Evolutionary conservation across 1,140 invertebrate species (phyloP).

Genomic region (Drosophila serrata): DNA sequence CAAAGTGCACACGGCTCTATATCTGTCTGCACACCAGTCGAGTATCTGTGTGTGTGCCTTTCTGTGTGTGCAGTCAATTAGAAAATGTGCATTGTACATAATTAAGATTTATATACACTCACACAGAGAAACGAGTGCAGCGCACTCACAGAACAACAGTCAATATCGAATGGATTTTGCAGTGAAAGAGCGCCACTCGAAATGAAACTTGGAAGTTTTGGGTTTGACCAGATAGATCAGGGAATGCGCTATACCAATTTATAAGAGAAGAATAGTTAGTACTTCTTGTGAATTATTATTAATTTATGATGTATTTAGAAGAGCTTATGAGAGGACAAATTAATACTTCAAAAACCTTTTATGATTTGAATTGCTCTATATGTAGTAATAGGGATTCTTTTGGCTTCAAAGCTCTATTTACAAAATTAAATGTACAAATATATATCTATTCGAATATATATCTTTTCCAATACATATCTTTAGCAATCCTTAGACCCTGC

Average conservation of each 20-base stretch:
- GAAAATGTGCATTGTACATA: constrained; percentile 82
- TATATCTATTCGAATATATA: not conserved
- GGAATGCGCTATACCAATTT: constrained; percentile 13
- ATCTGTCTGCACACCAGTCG: constrained; percentile 9
- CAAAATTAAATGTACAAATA: not conserved
- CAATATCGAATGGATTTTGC: constrained; percentile 64
- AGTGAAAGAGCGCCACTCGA: constrained; percentile 37
- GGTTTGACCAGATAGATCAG: constrained; percentile 13
- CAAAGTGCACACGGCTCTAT: constrained; percentile 7
- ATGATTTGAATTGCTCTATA: not conserved
- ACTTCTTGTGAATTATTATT: not conserved
- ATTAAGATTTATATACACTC: constrained; percentile 78
- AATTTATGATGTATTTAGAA: not conserved
- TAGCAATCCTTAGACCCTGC: not conserved
- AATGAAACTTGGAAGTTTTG: not conserved
- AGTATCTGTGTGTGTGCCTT: constrained; percentile 1
- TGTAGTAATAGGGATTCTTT: not conserved
- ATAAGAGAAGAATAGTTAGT: not conserved
- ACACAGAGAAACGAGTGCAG: constrained; percentile 17
- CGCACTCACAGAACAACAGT: constrained; percentile 58
- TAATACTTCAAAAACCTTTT: not conserved
- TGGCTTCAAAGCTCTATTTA: not conserved
- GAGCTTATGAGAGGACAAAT: too few species aligned
- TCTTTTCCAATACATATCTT: not conserved
- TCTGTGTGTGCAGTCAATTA: constrained; percentile 70